A percentile compares a stretch with the other conserved stretches of the same genome.
These are phyloP conservation scores for Clytia hemisphaerica DNA, from an alignment of 30 jellyfish, hydroid and myxozoan species.

Conservation along the genomic window DNA sequence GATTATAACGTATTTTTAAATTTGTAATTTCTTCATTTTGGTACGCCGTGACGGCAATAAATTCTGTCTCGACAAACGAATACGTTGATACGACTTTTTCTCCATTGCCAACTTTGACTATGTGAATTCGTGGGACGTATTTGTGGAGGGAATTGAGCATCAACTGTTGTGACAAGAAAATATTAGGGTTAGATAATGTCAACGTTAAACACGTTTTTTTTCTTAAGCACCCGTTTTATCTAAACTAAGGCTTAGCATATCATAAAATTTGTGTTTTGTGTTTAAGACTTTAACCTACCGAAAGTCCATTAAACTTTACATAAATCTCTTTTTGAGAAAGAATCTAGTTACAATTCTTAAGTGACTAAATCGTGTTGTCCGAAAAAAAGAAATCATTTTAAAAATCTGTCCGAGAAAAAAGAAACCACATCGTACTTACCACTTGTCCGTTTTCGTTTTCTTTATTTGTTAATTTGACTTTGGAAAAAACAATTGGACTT, in stretches of 20 bases:
- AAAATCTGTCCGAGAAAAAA: too few relatives aligned
- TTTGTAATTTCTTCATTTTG: conserved; percentile 93
- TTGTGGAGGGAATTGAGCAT: conserved; percentile 88
- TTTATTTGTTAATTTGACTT: conserved; percentile 81
- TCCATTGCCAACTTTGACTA: conserved; percentile 76
- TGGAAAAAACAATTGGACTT: conserved; percentile 79
- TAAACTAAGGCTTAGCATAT: too few relatives aligned
- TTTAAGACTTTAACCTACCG: too few relatives aligned
- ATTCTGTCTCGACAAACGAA: conserved; percentile 79
- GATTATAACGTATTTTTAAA: conserved; percentile 81
- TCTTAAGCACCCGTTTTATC: too few relatives aligned
- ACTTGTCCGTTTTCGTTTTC: conserved; percentile 89
- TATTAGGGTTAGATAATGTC: background rate
- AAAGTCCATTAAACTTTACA: too few relatives aligned
- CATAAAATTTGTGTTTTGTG: too few relatives aligned
- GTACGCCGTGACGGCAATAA: conserved; percentile 96
- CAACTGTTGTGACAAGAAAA: conserved; percentile 36
- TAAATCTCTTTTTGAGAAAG: too few relatives aligned
- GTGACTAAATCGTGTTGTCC: too few relatives aligned
- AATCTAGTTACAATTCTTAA: too few relatives aligned
- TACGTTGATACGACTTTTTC: conserved; percentile 75
- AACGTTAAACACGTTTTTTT: too few relatives aligned
- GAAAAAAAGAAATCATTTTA: too few relatives aligned
- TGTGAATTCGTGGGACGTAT: conserved; percentile 87
- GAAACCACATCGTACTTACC: conserved; percentile 31